Percentiles rank a stretch among this genome's conserved stretches.
Evolutionary conservation across 2,888 invertebrate genomes (phyloP).

Genomic region (Nycteola revayana): DNA sequence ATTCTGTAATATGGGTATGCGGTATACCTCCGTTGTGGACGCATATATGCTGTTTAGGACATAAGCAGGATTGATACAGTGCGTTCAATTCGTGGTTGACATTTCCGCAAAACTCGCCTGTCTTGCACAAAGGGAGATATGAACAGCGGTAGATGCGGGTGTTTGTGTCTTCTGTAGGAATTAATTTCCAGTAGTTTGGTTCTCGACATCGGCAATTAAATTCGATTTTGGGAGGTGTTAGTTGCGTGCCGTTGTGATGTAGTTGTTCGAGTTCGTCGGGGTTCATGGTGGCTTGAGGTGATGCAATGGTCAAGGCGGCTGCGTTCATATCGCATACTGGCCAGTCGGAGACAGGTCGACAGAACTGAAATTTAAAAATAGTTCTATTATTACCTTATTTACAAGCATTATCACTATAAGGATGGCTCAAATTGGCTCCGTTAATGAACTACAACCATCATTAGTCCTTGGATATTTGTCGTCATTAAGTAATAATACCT

Average conservation of each 20-base stretch:
- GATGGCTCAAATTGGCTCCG: too few species aligned
- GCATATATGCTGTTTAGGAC: slow-evolving; percentile 83
- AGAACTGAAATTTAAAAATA: slow-evolving; percentile 66
- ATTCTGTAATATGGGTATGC: slow-evolving; percentile 69
- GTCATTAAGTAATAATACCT: too few species aligned
- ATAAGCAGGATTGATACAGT: slow-evolving; percentile 84
- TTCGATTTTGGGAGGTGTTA: slow-evolving; percentile 63
- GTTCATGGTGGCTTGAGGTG: slow-evolving; percentile 51
- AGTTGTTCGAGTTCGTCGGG: slow-evolving; percentile 64
- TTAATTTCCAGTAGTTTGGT: slow-evolving; percentile 77
- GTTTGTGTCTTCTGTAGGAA: slow-evolving; percentile 38
- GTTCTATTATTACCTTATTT: not conserved
- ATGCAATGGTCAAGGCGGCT: slow-evolving; percentile 57
- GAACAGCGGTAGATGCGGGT: slow-evolving; percentile 64
- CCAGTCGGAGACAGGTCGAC: slow-evolving; percentile 62
- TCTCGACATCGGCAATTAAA: slow-evolving; percentile 75
- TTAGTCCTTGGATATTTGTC: too few species aligned
- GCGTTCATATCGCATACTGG: slow-evolving; percentile 56
- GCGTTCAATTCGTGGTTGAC: slow-evolving; percentile 82
- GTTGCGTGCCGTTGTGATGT: slow-evolving; percentile 62
- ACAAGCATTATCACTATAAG: too few species aligned
- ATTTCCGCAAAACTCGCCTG: slow-evolving; percentile 83
- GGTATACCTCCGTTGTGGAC: slow-evolving; percentile 73
- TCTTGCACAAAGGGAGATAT: slow-evolving; percentile 74
- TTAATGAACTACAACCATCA: too few species aligned